Evolutionary conservation across 2,113 vertebrate species (phyloP).

Genomic region (Myotis davidii): DNA sequence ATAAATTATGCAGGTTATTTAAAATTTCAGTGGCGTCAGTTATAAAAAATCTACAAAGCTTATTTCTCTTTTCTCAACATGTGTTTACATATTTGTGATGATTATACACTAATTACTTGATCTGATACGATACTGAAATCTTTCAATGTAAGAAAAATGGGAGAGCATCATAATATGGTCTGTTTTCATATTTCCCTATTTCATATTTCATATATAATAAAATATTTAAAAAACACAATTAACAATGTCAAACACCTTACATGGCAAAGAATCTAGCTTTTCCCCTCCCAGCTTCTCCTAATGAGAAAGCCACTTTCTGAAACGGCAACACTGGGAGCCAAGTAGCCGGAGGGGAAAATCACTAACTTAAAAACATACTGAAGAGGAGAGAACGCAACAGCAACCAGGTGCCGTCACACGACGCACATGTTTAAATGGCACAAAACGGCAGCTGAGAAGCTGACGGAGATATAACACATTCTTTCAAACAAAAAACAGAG

Average conservation of each 20-base stretch:
- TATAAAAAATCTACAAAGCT: neutral
- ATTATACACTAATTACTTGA: neutral
- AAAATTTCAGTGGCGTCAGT: neutral
- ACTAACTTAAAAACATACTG: neutral
- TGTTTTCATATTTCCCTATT: slow-evolving; percentile 26
- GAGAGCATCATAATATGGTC: neutral
- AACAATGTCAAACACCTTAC: neutral
- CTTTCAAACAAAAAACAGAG: slow-evolving; percentile 11
- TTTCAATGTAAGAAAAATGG: neutral
- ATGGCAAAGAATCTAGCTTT: neutral
- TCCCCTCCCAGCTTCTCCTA: neutral
- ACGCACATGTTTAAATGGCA: neutral
- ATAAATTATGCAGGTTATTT: neutral
- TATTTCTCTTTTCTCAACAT: neutral
- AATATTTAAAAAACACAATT: neutral
- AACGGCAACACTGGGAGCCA: neutral
- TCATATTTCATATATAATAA: no score
- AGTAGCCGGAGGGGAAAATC: neutral
- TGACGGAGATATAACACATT: neutral
- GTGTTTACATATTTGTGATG: neutral
- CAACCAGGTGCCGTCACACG: neutral
- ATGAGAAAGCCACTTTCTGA: neutral
- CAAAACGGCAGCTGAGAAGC: neutral
- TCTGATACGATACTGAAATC: slow-evolving; percentile 4
- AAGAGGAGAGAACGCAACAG: neutral